phyloP scores from a whole-genome alignment of 1,140 invertebrate species.

The Harlomillsia oculata region DNA sequence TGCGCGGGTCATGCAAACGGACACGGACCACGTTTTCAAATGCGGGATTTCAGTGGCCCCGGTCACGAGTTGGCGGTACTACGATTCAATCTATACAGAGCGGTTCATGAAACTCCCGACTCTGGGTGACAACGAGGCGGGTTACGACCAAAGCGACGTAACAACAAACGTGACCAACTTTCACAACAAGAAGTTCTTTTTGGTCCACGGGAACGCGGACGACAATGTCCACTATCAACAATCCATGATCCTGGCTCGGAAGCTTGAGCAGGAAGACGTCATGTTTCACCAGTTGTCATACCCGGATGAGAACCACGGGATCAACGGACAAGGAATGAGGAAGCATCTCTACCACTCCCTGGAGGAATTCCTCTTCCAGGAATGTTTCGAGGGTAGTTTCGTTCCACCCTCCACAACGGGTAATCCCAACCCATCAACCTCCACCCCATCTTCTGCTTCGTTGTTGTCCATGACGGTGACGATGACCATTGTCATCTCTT shows the following conservation, averaged over 20 bases:
- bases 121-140: conserved; percentile 57
- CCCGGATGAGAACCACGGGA: conserved; percentile 80
- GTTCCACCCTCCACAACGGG: background rate
- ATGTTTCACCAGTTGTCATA: conserved; percentile 85
- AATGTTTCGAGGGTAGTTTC: conserved; percentile 48
- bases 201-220: conserved; percentile 81
- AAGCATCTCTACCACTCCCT: conserved; percentile 80
- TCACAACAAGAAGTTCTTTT: conserved; percentile 62
- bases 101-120: conserved; percentile 81
- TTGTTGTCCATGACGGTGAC: too few relatives aligned
- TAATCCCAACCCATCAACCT: too few relatives aligned
- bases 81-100: conserved; percentile 92
- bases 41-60: conserved; percentile 90
- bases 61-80: conserved; percentile 86
- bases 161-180: conserved; percentile 57
- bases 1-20: conserved; percentile 49
- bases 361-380: conserved; percentile 67
- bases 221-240: conserved; percentile 95
- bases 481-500: too few relatives aligned
- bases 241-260: conserved; percentile 73
- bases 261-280: conserved; percentile 69
- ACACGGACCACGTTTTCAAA: conserved; percentile 60
- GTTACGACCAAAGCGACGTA: conserved; percentile 64
- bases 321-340: conserved; percentile 49
- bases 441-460: too few relatives aligned